Conservation (phyloP, 2,113 vertebrate species). For the Archilochus colubris region DNA sequence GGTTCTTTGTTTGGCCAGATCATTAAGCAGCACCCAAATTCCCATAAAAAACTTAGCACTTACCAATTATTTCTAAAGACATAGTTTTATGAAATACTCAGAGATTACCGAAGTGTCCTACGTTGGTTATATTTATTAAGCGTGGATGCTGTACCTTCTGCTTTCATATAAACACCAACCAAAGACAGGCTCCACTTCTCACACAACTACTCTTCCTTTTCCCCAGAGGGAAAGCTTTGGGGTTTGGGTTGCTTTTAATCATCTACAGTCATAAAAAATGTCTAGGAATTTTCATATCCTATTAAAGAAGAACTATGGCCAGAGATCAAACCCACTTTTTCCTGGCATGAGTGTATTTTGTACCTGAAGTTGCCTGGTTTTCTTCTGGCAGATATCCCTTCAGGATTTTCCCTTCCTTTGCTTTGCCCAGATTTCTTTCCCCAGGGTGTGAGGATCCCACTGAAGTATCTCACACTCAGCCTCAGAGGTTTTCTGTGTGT, state of each 20-base stretch:
- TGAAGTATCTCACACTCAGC: background rate
- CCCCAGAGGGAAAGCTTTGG: background rate
- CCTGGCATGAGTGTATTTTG: background rate
- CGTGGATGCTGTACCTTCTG: background rate
- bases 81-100: background rate
- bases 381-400: background rate
- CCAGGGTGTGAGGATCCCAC: background rate
- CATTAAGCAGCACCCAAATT: background rate
- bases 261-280: background rate
- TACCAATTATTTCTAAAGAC: background rate
- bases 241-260: background rate
- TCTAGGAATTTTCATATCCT: background rate
- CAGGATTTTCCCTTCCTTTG: background rate
- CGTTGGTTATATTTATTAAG: background rate
- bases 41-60: background rate
- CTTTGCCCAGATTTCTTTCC: background rate
- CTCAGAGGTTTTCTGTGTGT: background rate
- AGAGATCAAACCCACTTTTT: background rate
- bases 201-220: background rate
- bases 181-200: background rate
- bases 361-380: background rate
- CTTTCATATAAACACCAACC: background rate
- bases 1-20: background rate
- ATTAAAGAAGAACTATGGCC: background rate
- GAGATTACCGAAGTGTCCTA: background rate